Evolutionary conservation across 2,113 vertebrate genomes (phyloP).

Genomic region (Sorex fumeus): DNA sequence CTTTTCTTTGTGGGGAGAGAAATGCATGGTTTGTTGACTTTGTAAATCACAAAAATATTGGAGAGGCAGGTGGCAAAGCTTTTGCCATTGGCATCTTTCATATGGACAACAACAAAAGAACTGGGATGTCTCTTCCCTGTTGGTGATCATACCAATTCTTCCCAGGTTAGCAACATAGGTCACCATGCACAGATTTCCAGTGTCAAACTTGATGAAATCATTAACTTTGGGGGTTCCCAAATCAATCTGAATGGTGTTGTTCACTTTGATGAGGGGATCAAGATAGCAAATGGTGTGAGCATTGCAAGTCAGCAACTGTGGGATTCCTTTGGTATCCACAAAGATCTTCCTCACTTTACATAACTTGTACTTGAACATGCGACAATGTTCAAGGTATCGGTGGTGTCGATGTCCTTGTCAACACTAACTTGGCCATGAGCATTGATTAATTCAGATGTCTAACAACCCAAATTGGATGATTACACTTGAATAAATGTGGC

Average conservation of each 20-base stretch:
- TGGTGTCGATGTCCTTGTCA: too few species aligned
- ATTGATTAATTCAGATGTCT: too few species aligned
- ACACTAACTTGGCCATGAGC: too few species aligned
- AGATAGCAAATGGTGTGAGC: constrained; percentile 99
- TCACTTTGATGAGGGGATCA: constrained; percentile 98
- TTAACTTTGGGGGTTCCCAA: constrained; percentile 98
- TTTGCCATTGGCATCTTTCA: constrained; percentile 97
- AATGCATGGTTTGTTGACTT: constrained; percentile 99
- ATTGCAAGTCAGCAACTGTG: constrained; percentile 97
- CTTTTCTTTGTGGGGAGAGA: constrained; percentile 96
- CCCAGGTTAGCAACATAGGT: constrained; percentile 98
- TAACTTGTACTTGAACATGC: constrained; percentile 98
- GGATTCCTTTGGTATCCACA: constrained; percentile 97
- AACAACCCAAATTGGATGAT: too few species aligned
- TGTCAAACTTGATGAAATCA: constrained; percentile 99
- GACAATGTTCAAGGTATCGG: too few species aligned
- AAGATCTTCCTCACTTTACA: constrained; percentile 87
- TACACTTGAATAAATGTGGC: too few species aligned
- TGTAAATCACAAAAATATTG: constrained; percentile 99
- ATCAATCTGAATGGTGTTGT: constrained; percentile 97
- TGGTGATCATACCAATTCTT: constrained; percentile 97
- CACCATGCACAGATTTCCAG: constrained; percentile 98
- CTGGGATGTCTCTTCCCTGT: constrained; percentile 97
- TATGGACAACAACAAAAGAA: constrained; percentile 98
- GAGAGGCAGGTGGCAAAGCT: constrained; percentile 97